Evolutionary conservation across 2,888 invertebrate genomes (phyloP), one percentile per base, ranked within the genome.

Genomic region (Napeogenes inachia): DNA sequence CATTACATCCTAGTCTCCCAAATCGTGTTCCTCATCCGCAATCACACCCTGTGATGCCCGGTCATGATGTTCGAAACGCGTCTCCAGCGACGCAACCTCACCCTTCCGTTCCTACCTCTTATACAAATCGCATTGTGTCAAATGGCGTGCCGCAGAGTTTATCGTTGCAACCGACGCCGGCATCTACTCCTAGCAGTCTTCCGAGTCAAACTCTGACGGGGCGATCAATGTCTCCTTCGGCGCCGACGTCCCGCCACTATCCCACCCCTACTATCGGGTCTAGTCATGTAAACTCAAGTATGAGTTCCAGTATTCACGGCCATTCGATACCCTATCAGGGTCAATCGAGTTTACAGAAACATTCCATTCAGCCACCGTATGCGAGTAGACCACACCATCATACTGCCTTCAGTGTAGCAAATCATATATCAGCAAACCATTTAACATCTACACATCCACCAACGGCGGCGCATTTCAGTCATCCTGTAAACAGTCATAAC

Each of bases 371-470:
- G 69, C 74, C 87, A 71, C 81, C 78, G 68, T 89, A 87, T 73
- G 73, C 82, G 71, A 85, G 77, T 74, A 80, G 89, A 71, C 87
- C 89, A 60, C 78, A 85, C 61, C 89, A 89, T 73, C 84, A 86
- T 67, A 79, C 87, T 59, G 85, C 88, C 30, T 89, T 86, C 75
- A 82, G 84, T 70, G 84, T 87, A 68, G 77, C 85, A 33, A 86
- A 79, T 70, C 90, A 87, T 73, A 80, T 84, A 84, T 86, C 87
- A 84, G 89, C 87, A 84, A 92, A 83, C 91, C 93, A 80, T 90
- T 91, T 82, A 86, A 92, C 79, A 87, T 90, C 78, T 83, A 68
- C 81, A 58, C 80, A 74, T 68, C 84, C 77, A 68, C 75, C 80
- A 57, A 75, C 92, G 54, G 87, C 91, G 59, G 82, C 83, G 58